phyloP scores from a whole-genome alignment of 2,888 invertebrate genomes.

The Zygaena filipendulae region DNA sequence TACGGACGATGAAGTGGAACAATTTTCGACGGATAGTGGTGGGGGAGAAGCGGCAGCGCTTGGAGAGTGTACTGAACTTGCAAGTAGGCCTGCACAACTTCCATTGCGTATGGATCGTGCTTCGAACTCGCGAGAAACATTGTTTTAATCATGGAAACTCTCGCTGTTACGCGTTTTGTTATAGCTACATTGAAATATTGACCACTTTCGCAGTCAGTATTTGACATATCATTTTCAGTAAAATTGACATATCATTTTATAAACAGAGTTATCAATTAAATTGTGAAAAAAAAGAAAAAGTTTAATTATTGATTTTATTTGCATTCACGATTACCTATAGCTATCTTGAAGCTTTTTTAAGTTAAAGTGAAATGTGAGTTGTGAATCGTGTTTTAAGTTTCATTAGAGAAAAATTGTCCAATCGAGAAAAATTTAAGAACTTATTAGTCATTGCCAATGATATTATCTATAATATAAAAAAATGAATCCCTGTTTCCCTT shows the following conservation, averaged over 20 bases:
- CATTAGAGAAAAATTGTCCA: no score
- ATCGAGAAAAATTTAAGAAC: no score
- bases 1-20: conserved; percentile 87
- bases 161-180: conserved; percentile 40
- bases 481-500: no score
- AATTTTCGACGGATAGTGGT: conserved; percentile 86
- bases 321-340: no score
- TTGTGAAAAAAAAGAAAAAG: no score
- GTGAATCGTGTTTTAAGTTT: no score
- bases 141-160: conserved; percentile 70
- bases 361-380: no score
- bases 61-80: conserved; percentile 49
- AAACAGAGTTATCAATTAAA: no score
- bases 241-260: conserved; percentile 49
- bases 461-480: no score
- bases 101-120: conserved; percentile 45
- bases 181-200: conserved; percentile 49
- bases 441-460: no score
- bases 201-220: conserved; percentile 21
- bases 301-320: no score
- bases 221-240: conserved; percentile 39
- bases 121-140: conserved; percentile 82
- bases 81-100: conserved; percentile 42
- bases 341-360: no score
- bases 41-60: conserved; percentile 52